phyloP scores from a whole-genome alignment of 2,888 invertebrate species.

The Hybos culiciformis region DNA sequence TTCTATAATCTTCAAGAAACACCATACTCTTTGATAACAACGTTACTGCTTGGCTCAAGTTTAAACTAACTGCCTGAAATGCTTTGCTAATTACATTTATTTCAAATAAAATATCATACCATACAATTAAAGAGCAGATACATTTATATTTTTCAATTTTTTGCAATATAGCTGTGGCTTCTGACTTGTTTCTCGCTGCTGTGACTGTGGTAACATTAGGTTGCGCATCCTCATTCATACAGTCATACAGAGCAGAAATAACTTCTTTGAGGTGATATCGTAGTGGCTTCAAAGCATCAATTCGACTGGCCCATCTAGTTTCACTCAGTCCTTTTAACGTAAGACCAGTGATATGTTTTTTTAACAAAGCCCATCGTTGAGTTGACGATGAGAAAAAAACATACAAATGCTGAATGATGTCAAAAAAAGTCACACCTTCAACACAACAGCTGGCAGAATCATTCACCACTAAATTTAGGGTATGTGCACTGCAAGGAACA shows the following conservation, averaged over 20 bases:
- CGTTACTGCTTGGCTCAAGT: too few relatives aligned
- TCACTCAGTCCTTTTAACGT: not conserved
- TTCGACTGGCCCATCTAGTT: constrained; percentile 3
- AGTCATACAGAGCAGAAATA: constrained; percentile 2
- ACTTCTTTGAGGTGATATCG: constrained; percentile 5
- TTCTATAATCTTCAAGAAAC: too few relatives aligned
- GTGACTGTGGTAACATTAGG: constrained; percentile 1
- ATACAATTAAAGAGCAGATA: too few relatives aligned
- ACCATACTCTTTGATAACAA: too few relatives aligned
- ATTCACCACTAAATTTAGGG: constrained; percentile 4
- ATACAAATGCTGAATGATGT: constrained; percentile 2
- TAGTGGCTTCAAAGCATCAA: constrained; percentile 3
- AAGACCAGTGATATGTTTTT: constrained; percentile 1
- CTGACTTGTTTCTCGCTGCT: not conserved
- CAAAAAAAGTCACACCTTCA: constrained; percentile 4
- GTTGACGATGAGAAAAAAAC: constrained; percentile 5
- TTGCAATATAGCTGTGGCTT: not conserved
- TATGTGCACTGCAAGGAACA: constrained; percentile 6
- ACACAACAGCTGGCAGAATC: not conserved
- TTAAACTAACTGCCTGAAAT: too few relatives aligned
- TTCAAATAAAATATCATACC: too few relatives aligned
- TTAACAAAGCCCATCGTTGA: constrained; percentile 3
- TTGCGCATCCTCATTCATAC: constrained; percentile 1
- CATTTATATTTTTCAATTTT: constrained; percentile 1
- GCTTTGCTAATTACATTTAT: too few relatives aligned